A percentile compares a stretch with the other conserved stretches of the same genome.
phyloP scores from a whole-genome alignment of 2,797 vertebrate species.

The Vipera ursinii region DNA sequence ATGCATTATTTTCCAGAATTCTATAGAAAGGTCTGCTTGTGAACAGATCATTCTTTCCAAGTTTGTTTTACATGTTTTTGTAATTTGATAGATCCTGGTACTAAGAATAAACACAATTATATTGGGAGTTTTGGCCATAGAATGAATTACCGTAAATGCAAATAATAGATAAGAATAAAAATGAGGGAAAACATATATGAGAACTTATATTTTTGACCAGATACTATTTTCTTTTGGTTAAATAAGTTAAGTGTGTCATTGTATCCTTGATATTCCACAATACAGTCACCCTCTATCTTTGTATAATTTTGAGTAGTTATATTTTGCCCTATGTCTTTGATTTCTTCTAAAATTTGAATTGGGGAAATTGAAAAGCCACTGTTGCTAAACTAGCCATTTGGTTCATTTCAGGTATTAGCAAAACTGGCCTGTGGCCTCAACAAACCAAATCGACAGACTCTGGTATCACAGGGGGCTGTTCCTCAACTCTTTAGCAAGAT shows the following conservation, averaged over 20 bases:
- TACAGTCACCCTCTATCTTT: not conserved
- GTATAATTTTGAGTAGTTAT: not conserved
- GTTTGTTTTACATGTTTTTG: conserved; percentile 36
- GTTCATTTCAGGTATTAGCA: conserved; percentile 81
- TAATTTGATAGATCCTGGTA: conserved; percentile 63
- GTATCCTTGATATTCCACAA: not conserved
- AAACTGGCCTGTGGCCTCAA: conserved; percentile 96
- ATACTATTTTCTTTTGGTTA: not conserved
- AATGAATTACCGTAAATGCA: not conserved
- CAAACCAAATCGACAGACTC: conserved; percentile 93
- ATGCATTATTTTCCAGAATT: not conserved
- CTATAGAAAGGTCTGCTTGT: not conserved
- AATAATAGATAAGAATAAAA: not conserved
- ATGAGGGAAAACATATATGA: not conserved
- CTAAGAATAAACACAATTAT: conserved; percentile 69
- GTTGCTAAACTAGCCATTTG: not conserved
- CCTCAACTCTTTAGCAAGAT: conserved; percentile 84
- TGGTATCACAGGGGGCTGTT: conserved; percentile 83
- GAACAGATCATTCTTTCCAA: not conserved
- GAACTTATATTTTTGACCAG: not conserved
- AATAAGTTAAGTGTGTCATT: not conserved
- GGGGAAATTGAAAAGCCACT: not conserved
- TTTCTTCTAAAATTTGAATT: not conserved
- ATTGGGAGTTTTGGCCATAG: not conserved
- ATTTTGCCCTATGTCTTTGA: not conserved